Conservation (phyloP, 2,797 vertebrate genomes). For the Anolis apletophallus region DNA sequence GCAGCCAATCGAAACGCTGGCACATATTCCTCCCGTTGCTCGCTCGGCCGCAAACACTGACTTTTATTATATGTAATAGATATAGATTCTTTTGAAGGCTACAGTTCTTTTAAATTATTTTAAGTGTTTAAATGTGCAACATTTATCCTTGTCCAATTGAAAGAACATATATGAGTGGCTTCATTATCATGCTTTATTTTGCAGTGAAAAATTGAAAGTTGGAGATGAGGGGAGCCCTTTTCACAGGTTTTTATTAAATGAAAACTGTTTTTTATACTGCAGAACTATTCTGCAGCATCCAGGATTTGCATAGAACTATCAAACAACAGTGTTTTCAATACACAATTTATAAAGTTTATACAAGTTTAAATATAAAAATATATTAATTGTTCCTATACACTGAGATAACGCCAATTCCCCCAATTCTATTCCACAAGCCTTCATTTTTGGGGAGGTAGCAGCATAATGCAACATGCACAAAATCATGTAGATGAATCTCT, state of each 20-base stretch:
- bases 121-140: not conserved
- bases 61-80: too few relatives aligned
- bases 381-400: constrained; percentile 15
- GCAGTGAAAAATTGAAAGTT: not conserved
- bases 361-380: constrained; percentile 46
- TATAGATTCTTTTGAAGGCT: too few relatives aligned
- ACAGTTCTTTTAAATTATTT: too few relatives aligned
- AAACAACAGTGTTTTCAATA: not conserved
- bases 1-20: too few relatives aligned
- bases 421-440: not conserved
- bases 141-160: not conserved
- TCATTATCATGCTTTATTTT: not conserved
- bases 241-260: not conserved
- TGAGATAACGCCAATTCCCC: constrained; percentile 8
- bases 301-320: not conserved
- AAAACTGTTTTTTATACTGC: not conserved
- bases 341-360: not conserved
- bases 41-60: too few relatives aligned
- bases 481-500: not conserved
- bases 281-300: not conserved
- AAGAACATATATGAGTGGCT: not conserved
- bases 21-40: too few relatives aligned
- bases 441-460: not conserved
- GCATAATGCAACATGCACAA: not conserved
- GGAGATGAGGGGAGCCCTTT: not conserved